Conservation (phyloP, 1,140 invertebrate species). For the Aradophagus sp. region DNA sequence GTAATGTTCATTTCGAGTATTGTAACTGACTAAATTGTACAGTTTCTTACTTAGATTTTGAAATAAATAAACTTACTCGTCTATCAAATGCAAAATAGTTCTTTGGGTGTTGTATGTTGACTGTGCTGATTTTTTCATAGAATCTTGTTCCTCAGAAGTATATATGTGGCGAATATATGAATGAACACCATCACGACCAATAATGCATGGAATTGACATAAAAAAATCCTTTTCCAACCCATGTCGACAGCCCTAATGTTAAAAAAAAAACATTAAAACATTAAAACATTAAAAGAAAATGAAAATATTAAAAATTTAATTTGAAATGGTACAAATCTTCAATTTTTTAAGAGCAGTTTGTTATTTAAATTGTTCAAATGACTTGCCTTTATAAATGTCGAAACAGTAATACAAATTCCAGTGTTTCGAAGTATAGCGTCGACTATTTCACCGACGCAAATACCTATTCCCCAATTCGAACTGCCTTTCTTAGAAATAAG, state of each 20-base stretch:
- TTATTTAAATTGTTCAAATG: too few relatives aligned
- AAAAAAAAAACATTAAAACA: too few relatives aligned
- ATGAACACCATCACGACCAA: conserved; percentile 77
- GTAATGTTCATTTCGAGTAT: too few relatives aligned
- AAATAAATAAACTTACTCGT: conserved; percentile 16
- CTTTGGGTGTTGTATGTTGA: conserved; percentile 72
- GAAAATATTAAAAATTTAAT: too few relatives aligned
- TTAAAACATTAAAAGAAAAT: too few relatives aligned
- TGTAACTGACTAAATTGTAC: too few relatives aligned
- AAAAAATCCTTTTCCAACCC: conserved; percentile 78
- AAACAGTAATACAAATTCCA: conserved; percentile 76
- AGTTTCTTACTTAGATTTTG: too few relatives aligned
- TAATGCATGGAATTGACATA: conserved; percentile 77
- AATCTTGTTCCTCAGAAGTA: conserved; percentile 74
- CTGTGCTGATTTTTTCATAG: conserved; percentile 73
- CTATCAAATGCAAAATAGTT: conserved; percentile 53
- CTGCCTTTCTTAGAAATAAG: conserved; percentile 76
- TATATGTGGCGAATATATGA: conserved; percentile 77
- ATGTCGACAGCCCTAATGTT: conserved; percentile 73
- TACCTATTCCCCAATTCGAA: conserved; percentile 74
- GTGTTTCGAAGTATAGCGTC: conserved; percentile 75
- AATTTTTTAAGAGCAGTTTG: too few relatives aligned
- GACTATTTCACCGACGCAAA: conserved; percentile 76
- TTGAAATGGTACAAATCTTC: too few relatives aligned
- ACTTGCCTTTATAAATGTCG: conserved; percentile 76